Evolutionary conservation across 2,113 vertebrate genomes (phyloP).

Genomic region (Pelecanoides urinatrix): DNA sequence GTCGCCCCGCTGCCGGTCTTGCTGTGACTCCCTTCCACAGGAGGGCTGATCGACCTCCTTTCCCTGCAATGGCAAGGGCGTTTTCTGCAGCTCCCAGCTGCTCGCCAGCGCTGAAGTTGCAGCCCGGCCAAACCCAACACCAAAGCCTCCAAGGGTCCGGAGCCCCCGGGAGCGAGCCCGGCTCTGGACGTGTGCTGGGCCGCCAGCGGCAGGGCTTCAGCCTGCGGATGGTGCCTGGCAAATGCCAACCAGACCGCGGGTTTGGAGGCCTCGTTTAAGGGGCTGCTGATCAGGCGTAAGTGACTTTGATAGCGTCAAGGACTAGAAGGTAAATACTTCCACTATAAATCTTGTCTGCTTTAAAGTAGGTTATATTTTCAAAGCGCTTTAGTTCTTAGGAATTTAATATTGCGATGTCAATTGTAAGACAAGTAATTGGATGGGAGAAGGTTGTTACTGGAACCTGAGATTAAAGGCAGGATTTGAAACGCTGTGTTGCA

Average conservation of each 20-base stretch:
- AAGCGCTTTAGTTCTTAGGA: constrained; percentile 34
- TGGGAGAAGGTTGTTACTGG: constrained; percentile 34
- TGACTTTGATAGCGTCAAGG: not conserved
- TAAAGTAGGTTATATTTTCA: constrained; percentile 24
- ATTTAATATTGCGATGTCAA: constrained; percentile 49
- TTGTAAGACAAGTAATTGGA: constrained; percentile 47
- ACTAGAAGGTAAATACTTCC: not conserved
- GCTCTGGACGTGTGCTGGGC: not conserved
- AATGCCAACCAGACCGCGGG: not conserved
- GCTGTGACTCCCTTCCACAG: not conserved
- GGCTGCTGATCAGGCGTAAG: not conserved
- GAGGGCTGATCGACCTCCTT: not conserved
- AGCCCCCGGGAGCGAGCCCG: too few species aligned
- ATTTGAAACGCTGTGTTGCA: not conserved
- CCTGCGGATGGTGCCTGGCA: not conserved
- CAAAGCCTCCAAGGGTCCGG: fast-evolving
- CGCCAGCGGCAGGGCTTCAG: not conserved
- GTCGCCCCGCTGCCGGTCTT: not conserved
- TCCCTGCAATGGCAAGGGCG: not conserved
- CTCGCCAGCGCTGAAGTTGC: not conserved
- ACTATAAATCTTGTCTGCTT: not conserved
- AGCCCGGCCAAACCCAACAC: not conserved
- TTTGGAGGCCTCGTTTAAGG: not conserved
- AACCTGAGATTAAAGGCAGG: constrained; percentile 56
- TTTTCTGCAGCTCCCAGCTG: not conserved